A percentile compares a stretch with the other conserved stretches of the same genome.
Conservation (phyloP, 2,797 vertebrate genomes). For the Parambassis ranga region DNA sequence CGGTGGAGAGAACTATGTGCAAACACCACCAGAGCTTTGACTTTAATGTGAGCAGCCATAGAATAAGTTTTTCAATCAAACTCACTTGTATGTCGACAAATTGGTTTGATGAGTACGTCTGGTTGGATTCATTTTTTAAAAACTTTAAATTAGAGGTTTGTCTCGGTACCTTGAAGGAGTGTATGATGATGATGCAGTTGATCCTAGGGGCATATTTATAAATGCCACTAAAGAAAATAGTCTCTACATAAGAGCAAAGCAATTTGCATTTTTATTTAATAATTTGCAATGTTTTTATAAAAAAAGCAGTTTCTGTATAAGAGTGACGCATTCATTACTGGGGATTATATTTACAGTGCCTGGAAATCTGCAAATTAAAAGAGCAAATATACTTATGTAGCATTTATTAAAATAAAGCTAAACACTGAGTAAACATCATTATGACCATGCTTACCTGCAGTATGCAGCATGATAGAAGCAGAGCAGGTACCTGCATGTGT, state of each 20-base stretch:
- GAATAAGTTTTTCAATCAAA: slow-evolving; percentile 47
- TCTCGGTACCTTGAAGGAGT: slow-evolving; percentile 8
- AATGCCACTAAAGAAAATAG: slow-evolving; percentile 1
- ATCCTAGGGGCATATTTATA: slow-evolving; percentile 1
- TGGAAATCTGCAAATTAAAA: background rate
- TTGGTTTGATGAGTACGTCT: slow-evolving; percentile 39
- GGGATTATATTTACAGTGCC: background rate
- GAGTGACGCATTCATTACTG: background rate
- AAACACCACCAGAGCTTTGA: slow-evolving; percentile 25
- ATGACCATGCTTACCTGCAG: no score
- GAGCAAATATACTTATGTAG: background rate
- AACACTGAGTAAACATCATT: no score
- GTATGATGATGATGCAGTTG: slow-evolving; percentile 8
- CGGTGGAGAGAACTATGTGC: slow-evolving; percentile 23
- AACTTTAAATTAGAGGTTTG: slow-evolving; percentile 15
- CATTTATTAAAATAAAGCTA: background rate
- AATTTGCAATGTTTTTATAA: background rate
- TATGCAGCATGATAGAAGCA: no score
- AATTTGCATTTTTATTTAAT: slow-evolving; percentile 9
- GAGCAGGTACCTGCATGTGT: no score
- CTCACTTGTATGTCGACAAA: slow-evolving; percentile 40
- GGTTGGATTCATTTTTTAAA: slow-evolving; percentile 19
- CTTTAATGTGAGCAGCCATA: background rate
- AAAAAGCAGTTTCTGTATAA: background rate
- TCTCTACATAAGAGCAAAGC: slow-evolving; percentile 7